Evolutionary conservation across 2,888 invertebrate genomes (phyloP).

Genomic region (Germaria angustata): DNA sequence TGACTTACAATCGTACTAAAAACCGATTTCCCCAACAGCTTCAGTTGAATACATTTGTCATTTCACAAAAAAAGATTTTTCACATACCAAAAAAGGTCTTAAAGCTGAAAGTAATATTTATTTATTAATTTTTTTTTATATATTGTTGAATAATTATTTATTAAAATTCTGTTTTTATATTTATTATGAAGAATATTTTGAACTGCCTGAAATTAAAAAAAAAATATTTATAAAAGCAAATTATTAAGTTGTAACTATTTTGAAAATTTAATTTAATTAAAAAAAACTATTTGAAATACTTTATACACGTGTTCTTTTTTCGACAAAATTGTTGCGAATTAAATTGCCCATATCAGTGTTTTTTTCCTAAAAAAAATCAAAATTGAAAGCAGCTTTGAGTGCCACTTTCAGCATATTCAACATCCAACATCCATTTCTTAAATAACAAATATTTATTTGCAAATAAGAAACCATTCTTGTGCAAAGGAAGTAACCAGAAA

Average conservation of each 20-base stretch:
- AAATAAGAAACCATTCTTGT: too few species aligned
- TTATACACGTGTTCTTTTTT: background rate
- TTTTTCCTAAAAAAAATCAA: too few species aligned
- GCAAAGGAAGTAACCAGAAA: too few species aligned
- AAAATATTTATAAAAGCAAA: background rate
- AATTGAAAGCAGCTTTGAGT: too few species aligned
- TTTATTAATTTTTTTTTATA: constrained; percentile 51
- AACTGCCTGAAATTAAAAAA: constrained; percentile 47
- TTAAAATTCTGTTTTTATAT: constrained; percentile 38
- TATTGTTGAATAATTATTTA: constrained; percentile 30
- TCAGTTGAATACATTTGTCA: constrained; percentile 22
- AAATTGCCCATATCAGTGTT: too few species aligned
- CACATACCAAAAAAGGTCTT: constrained; percentile 19
- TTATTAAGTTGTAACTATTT: constrained; percentile 57
- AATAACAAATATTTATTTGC: too few species aligned
- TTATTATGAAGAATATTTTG: constrained; percentile 49
- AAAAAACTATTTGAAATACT: constrained; percentile 14
- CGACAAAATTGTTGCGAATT: too few species aligned
- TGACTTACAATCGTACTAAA: constrained; percentile 77
- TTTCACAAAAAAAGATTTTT: constrained; percentile 3
- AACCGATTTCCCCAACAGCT: constrained; percentile 68
- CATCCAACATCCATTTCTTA: too few species aligned
- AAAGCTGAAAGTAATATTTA: constrained; percentile 26
- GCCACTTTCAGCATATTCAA: too few species aligned
- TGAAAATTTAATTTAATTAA: constrained; percentile 12